Base-by-base conservation (phyloP, 2,113 vertebrate genomes). In the Candoia aspera region DNA sequence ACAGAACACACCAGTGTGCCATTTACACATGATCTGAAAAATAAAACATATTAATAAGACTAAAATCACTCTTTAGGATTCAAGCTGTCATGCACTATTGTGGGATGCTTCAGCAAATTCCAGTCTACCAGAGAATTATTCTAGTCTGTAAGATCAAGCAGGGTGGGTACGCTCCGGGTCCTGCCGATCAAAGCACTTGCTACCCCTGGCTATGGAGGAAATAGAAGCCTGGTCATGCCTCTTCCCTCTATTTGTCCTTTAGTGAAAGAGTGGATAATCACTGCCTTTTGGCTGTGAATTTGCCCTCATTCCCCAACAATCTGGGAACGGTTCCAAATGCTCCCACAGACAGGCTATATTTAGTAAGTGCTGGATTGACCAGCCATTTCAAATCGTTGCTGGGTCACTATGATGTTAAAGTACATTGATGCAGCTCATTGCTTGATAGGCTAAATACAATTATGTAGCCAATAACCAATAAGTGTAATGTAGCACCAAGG, bases 11-110 rank as follows among this genome's bases (percentile, higher is more conserved):
- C 96, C 57, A 98, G 97, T 13, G 98, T 96, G 87, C 99, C 99
- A 26, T 99, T 99, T 90, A 99, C 99, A 97, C 99, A 99, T 88
- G 99, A 99, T 92, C 99, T 99, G 94, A 54, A 42, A 57, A 86
- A 96, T 84, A 95, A 6, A 90, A 93, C 2, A 24, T 1, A 88
- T 62, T 73, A 29, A 91, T 26, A 91, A 57, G 57, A 92, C 29
- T 29, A 79, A 59, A 21, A 89, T 85, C 11, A 93, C 9, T 24
- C 49, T 33, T 8, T 89, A 12, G 17, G 49, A 17, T 23, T 53
- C 54, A 37, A 33, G 42, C 57, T 54, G 57, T 19, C 33, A 54
- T 15, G 29, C 8, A 13, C 53, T 19, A 49, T 4, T 10, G 68
- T 73, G 60, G 59, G 10, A 5, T 53, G 68, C 49, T 60, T 49